Evolutionary conservation across 2,888 invertebrate genomes (phyloP).

Genomic region (Chorisops tibialis): DNA sequence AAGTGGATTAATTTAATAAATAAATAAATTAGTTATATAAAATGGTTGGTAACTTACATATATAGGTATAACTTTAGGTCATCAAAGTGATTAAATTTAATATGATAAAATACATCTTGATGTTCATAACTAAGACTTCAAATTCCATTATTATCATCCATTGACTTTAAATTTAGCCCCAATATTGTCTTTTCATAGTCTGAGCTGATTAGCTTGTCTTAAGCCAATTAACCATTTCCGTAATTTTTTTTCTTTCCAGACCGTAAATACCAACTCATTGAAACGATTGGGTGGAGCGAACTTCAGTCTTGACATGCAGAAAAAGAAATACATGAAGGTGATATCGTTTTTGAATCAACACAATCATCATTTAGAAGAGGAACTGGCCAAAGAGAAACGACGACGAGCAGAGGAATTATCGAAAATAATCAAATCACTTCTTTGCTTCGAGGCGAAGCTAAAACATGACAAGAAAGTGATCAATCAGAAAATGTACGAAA

Average conservation of each 20-base stretch:
- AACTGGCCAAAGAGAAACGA: constrained; percentile 48
- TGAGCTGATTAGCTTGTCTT: no score
- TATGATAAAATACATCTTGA: no score
- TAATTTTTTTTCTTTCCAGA: background rate
- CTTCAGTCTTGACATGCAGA: constrained; percentile 37
- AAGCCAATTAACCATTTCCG: no score
- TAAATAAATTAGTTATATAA: no score
- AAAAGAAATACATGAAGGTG: constrained; percentile 45
- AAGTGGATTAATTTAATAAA: no score
- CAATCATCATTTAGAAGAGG: constrained; percentile 46
- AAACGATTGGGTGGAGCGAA: constrained; percentile 18
- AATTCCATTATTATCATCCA: no score
- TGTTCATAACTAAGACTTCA: no score
- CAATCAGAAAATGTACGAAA: constrained; percentile 47
- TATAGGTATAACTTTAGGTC: no score
- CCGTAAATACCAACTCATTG: constrained; percentile 19
- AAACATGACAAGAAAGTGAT: constrained; percentile 50
- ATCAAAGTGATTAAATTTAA: no score
- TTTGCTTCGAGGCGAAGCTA: constrained; percentile 50
- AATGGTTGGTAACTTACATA: no score
- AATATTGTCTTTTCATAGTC: no score
- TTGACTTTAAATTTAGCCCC: no score
- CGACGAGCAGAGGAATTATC: constrained; percentile 49
- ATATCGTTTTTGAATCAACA: constrained; percentile 48
- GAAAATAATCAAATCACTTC: constrained; percentile 49